These are phyloP conservation scores for Aradophagus sp. DNA, from an alignment of 1,140 invertebrate species.

Conservation along the genomic window DNA sequence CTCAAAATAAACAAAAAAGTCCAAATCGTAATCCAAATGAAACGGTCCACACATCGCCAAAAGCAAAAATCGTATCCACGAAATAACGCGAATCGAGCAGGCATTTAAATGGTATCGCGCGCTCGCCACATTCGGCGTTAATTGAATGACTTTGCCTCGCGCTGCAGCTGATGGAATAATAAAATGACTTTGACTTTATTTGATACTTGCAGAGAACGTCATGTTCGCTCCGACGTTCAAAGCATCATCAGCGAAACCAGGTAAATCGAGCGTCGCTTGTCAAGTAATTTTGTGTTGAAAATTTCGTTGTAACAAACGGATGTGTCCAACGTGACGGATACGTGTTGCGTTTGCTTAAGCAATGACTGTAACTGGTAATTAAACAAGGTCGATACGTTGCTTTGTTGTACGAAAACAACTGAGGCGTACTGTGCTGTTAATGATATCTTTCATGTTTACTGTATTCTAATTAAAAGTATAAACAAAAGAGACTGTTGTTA, in stretches of 20 bases:
- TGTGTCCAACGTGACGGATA: slow-evolving; percentile 50
- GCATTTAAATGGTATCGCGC: slow-evolving; percentile 11
- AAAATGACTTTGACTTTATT: slow-evolving; percentile 62
- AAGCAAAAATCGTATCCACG: too few relatives aligned
- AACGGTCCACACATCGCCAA: too few relatives aligned
- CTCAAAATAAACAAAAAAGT: too few relatives aligned
- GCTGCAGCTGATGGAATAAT: slow-evolving; percentile 2
- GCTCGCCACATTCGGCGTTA: slow-evolving; percentile 11
- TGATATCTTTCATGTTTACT: too few relatives aligned
- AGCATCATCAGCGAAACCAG: slow-evolving; percentile 83
- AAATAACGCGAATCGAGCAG: slow-evolving; percentile 4
- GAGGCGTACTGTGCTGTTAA: too few relatives aligned
- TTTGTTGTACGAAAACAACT: slow-evolving; percentile 8
- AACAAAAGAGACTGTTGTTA: too few relatives aligned
- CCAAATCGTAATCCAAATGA: too few relatives aligned
- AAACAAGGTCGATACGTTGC: slow-evolving; percentile 21
- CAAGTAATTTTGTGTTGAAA: slow-evolving; percentile 28
- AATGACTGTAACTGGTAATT: slow-evolving; percentile 34
- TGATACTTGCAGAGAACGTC: slow-evolving; percentile 79
- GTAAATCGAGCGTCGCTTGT: slow-evolving; percentile 73
- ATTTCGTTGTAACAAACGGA: slow-evolving; percentile 29
- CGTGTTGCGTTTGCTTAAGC: slow-evolving; percentile 30
- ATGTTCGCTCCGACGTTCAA: slow-evolving; percentile 86
- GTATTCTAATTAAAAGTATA: too few relatives aligned
- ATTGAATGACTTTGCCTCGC: slow-evolving; percentile 26